Percentiles rank a stretch among this genome's conserved stretches.
Evolutionary conservation across 2,797 vertebrate genomes (phyloP).

Genomic region (Myotis pilosus): DNA sequence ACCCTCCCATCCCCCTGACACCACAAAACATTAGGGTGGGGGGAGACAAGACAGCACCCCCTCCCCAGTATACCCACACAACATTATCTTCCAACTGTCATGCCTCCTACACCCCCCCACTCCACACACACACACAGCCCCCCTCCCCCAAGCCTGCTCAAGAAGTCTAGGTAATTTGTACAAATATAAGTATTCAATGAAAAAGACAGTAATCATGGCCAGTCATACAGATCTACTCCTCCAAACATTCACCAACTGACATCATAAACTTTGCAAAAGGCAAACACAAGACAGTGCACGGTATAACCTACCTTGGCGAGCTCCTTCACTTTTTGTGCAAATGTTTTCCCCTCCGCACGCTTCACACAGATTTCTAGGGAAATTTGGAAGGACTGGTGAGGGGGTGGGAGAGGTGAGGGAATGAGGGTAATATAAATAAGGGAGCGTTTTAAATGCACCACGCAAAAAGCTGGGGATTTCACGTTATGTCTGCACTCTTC

Average conservation of each 20-base stretch:
- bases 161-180: constrained; percentile 68
- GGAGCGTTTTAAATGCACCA: constrained; percentile 82
- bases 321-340: constrained; percentile 86
- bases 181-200: constrained; percentile 60
- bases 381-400: constrained; percentile 83
- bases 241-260: constrained; percentile 81
- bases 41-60: constrained; percentile 20
- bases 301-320: constrained; percentile 86
- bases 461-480: constrained; percentile 84
- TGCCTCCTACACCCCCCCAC: constrained; percentile 74
- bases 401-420: constrained; percentile 78
- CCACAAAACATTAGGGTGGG: not conserved
- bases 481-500: constrained; percentile 86
- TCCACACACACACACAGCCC: constrained; percentile 68
- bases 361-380: constrained; percentile 86
- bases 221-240: constrained; percentile 78
- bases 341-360: constrained; percentile 80
- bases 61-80: constrained; percentile 22
- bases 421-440: constrained; percentile 82
- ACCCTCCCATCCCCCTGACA: not conserved
- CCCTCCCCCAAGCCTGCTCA: constrained; percentile 77
- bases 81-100: constrained; percentile 57
- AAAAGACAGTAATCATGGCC: constrained; percentile 78
- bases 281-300: constrained; percentile 74
- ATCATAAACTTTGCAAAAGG: constrained; percentile 84